phyloP scores from a whole-genome alignment of 2,797 vertebrate species.

The Triplophysa bombifrons region DNA sequence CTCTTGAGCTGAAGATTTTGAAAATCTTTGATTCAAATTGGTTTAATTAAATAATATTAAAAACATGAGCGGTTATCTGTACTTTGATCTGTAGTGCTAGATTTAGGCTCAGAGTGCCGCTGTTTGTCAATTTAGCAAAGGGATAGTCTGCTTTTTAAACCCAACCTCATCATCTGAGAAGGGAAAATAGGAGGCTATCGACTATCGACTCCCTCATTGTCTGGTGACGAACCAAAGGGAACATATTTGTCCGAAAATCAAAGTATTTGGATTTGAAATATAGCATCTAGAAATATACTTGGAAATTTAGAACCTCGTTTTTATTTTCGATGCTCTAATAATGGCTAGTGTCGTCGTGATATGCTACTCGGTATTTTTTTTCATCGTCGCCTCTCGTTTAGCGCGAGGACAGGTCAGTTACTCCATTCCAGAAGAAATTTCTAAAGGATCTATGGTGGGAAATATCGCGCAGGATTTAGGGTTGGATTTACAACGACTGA shows the following conservation, averaged over 20 bases:
- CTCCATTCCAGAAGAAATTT: constrained; percentile 74
- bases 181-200: neutral
- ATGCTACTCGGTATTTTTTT: constrained; percentile 25
- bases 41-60: neutral
- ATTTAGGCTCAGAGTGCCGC: constrained; percentile 70
- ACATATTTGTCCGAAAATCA: neutral
- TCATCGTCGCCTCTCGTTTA: constrained; percentile 54
- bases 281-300: neutral
- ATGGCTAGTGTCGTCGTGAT: neutral
- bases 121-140: constrained; percentile 60
- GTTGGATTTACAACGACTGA: constrained; percentile 31
- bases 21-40: neutral
- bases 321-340: neutral
- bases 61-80: neutral
- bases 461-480: constrained; percentile 71
- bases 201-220: neutral
- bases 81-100: constrained; percentile 49
- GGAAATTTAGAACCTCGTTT: neutral
- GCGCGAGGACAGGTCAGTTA: constrained; percentile 69
- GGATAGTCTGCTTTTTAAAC: neutral
- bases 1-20: neutral
- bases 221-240: neutral
- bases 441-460: constrained; percentile 68
- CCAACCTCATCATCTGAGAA: constrained; percentile 1
- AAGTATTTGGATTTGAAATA: neutral